Conservation (phyloP, 2,113 vertebrate species). For the Capra hircus region DNA sequence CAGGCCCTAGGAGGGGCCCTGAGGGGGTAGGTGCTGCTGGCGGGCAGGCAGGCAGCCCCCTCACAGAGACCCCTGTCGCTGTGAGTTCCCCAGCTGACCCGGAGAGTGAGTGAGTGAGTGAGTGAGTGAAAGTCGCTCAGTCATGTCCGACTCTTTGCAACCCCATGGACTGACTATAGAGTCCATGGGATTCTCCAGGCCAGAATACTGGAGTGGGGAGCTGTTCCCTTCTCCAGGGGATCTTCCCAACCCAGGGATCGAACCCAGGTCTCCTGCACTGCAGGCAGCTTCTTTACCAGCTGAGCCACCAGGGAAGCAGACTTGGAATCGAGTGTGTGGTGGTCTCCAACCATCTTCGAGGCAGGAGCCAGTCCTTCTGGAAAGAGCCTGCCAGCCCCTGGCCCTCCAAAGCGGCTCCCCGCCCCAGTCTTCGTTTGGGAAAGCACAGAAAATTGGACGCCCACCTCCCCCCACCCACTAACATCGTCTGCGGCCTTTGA, state of each 20-base stretch:
- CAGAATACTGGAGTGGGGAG: neutral
- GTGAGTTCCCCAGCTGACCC: neutral
- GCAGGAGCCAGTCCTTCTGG: neutral
- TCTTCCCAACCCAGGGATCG: neutral
- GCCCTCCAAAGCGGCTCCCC: neutral
- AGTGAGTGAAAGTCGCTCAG: neutral
- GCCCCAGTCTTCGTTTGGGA: neutral
- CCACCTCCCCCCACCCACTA: neutral
- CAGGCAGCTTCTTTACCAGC: neutral
- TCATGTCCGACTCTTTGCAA: neutral
- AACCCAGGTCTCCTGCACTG: neutral
- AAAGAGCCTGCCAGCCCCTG: neutral
- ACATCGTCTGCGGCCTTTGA: neutral
- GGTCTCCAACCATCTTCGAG: neutral
- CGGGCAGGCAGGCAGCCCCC: neutral
- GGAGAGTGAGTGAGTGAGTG: neutral
- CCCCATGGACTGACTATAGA: neutral
- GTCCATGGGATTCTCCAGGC: no score
- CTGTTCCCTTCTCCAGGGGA: neutral
- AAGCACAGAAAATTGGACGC: neutral
- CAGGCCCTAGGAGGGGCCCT: neutral
- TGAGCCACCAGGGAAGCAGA: neutral
- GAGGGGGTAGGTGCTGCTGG: neutral
- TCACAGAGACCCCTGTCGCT: accelerated
- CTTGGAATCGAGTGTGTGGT: neutral